Evolutionary conservation across 2,113 vertebrate species (phyloP).

Genomic region (Campylomormyrus tamandua): DNA sequence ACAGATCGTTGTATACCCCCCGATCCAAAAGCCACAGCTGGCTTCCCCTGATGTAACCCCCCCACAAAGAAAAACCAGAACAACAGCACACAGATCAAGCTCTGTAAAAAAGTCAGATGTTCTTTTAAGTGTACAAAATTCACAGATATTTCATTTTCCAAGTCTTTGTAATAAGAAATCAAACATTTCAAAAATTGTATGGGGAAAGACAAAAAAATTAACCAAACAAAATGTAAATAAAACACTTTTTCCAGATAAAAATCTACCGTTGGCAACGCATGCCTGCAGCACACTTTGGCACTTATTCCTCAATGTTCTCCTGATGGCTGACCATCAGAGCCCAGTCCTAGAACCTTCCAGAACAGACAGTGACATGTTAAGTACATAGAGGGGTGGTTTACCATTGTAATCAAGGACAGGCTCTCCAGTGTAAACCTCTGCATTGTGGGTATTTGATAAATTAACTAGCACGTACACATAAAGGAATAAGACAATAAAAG

Average conservation of each 20-base stretch:
- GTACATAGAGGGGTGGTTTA: constrained; percentile 17
- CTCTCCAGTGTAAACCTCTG: neutral
- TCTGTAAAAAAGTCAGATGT: constrained; percentile 56
- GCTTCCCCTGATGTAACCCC: neutral
- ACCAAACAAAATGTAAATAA: neutral
- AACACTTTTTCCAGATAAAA: neutral
- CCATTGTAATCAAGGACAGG: neutral
- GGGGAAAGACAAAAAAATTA: neutral
- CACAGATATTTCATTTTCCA: constrained; percentile 53
- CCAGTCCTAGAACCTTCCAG: neutral
- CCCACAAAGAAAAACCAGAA: constrained; percentile 31
- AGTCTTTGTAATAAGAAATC: constrained; percentile 48
- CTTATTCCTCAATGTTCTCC: constrained; percentile 4
- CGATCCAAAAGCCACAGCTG: constrained; percentile 24
- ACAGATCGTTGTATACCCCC: constrained; percentile 45
- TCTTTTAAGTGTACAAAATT: constrained; percentile 63
- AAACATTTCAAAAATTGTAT: constrained; percentile 31
- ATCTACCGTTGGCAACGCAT: neutral
- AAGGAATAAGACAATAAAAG: constrained; percentile 8
- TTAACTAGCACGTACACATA: neutral
- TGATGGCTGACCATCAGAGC: neutral
- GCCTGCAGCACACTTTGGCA: constrained; percentile 16
- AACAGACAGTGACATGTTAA: neutral
- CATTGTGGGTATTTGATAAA: neutral
- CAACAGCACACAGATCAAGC: constrained; percentile 51